A percentile compares a stretch with the other conserved stretches of the same genome.
These are phyloP conservation scores for Gobionotothen gibberifrons DNA, from an alignment of 2,797 vertebrate species.

Conservation along the genomic window DNA sequence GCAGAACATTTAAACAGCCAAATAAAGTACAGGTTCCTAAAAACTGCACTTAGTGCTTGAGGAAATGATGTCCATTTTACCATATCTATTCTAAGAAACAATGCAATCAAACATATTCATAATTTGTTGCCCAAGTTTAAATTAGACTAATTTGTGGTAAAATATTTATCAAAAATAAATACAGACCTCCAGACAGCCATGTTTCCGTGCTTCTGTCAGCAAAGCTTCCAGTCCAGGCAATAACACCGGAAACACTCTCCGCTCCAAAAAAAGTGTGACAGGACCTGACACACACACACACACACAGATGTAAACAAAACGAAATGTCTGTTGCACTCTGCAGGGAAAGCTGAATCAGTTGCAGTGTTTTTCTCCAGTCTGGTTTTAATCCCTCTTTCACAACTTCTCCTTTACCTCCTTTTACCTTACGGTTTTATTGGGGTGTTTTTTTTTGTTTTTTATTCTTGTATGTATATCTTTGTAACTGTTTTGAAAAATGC, in stretches of 20 bases:
- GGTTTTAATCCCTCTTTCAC: too few relatives aligned
- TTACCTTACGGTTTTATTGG: too few relatives aligned
- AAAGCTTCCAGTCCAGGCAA: slow-evolving; percentile 88
- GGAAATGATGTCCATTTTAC: background rate
- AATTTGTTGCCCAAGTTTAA: background rate
- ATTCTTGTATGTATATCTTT: too few relatives aligned
- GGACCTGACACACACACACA: slow-evolving; percentile 79
- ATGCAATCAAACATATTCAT: background rate
- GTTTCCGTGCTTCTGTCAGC: slow-evolving; percentile 84
- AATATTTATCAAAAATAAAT: background rate
- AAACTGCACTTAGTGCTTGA: background rate
- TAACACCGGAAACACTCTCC: slow-evolving; percentile 87
- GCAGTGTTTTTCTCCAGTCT: too few relatives aligned
- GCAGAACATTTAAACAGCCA: background rate
- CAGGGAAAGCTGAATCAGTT: background rate
- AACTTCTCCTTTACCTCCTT: too few relatives aligned
- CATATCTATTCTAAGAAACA: background rate
- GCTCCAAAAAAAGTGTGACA: slow-evolving; percentile 83
- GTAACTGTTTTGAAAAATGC: too few relatives aligned
- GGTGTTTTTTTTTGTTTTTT: too few relatives aligned
- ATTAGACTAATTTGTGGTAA: background rate
- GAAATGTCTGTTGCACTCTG: background rate
- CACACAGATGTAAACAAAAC: background rate
- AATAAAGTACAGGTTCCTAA: background rate
- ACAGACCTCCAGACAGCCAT: slow-evolving; percentile 88